Evolutionary conservation across 2,888 invertebrate species (phyloP).

Genomic region (Pilophorus perplexus): DNA sequence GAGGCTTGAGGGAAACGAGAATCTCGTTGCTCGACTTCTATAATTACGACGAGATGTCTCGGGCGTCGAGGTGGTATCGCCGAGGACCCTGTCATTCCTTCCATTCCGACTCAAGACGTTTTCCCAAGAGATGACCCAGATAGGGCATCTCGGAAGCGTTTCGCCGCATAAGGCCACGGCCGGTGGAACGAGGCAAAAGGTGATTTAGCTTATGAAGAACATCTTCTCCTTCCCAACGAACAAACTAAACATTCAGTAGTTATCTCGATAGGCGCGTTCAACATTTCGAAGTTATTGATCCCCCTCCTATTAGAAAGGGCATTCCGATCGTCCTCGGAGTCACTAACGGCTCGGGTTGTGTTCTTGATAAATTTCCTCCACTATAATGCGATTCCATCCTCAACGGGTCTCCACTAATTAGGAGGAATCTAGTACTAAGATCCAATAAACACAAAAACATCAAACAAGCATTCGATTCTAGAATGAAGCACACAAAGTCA

Average conservation of each 20-base stretch:
- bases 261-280: slow-evolving; percentile 20
- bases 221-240: background rate
- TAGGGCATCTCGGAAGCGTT: background rate
- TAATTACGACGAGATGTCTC: slow-evolving; percentile 8
- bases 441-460: no score
- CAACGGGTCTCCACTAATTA: no score
- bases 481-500: no score
- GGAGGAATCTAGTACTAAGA: no score
- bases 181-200: background rate
- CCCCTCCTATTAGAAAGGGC: background rate
- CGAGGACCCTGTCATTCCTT: slow-evolving; percentile 4
- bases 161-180: background rate
- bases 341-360: slow-evolving; percentile 11
- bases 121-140: slow-evolving; percentile 25
- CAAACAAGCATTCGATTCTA: no score
- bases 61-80: background rate
- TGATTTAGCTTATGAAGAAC: slow-evolving; percentile 28
- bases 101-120: slow-evolving; percentile 14
- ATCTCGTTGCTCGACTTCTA: slow-evolving; percentile 13
- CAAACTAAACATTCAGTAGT: slow-evolving; percentile 25
- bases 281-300: slow-evolving; percentile 1
- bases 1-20: slow-evolving; percentile 15
- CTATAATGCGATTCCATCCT: background rate
- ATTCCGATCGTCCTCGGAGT: slow-evolving; percentile 1
- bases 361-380: slow-evolving; percentile 9